Evolutionary conservation across 2,797 vertebrate species (phyloP).

Genomic region (Prunella strophiata): DNA sequence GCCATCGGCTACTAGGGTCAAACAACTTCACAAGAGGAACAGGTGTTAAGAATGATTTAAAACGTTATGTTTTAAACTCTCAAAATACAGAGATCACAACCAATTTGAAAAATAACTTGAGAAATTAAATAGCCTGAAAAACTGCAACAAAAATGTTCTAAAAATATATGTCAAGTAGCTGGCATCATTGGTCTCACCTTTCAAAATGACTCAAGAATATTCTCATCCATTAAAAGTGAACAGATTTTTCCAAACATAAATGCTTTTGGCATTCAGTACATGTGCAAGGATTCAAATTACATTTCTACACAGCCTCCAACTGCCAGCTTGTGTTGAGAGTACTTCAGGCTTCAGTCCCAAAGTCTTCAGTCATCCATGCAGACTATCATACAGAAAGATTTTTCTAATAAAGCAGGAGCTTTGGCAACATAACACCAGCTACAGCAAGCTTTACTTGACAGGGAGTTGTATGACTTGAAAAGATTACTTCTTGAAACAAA

Average conservation of each 20-base stretch:
- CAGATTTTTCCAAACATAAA: neutral
- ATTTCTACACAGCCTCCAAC: neutral
- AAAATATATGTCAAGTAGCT: neutral
- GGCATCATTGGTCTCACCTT: neutral
- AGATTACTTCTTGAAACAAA: neutral
- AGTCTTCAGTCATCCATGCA: neutral
- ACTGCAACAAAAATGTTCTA: neutral
- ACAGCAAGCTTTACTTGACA: neutral
- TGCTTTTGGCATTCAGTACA: neutral
- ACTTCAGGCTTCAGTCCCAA: slow-evolving; percentile 15
- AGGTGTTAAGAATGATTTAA: neutral
- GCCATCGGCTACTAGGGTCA: neutral
- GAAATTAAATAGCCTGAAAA: neutral
- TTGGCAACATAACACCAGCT: neutral
- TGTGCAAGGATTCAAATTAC: neutral
- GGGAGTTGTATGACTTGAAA: neutral
- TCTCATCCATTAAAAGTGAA: neutral
- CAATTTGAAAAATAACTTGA: neutral
- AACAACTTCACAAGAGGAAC: neutral
- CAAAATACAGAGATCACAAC: neutral
- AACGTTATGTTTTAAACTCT: neutral
- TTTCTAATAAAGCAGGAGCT: neutral
- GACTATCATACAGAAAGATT: neutral
- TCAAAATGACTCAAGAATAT: neutral
- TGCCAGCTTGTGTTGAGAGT: neutral